Conservation (phyloP, 2,888 invertebrate genomes). For the Melitaea athalia region DNA sequence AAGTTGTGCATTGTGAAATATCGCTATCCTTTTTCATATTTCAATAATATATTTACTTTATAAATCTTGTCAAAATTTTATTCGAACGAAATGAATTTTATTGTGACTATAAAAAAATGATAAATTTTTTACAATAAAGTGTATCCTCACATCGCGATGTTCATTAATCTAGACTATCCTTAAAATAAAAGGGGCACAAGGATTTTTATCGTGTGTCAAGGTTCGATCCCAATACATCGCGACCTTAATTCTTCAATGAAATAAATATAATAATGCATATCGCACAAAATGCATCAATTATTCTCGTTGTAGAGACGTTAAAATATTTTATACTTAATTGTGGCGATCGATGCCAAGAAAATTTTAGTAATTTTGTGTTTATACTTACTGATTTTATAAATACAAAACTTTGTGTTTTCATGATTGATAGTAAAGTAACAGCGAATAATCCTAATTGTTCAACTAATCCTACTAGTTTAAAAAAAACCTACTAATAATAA, state of each 20-base stretch:
- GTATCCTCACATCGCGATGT: not conserved
- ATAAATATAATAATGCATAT: slow-evolving; percentile 12
- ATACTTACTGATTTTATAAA: not conserved
- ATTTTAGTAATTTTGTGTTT: not conserved
- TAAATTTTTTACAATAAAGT: not conserved
- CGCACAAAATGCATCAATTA: slow-evolving; percentile 2
- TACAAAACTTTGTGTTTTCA: not conserved
- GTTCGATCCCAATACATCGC: slow-evolving; percentile 9
- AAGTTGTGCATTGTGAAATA: not conserved
- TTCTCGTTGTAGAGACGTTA: not conserved
- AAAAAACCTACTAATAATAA: too few relatives aligned
- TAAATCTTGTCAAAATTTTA: not conserved
- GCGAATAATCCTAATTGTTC: too few relatives aligned
- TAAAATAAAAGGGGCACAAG: slow-evolving; percentile 31
- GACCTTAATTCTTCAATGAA: slow-evolving; percentile 15
- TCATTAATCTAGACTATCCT: slow-evolving; percentile 31
- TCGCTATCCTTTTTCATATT: not conserved
- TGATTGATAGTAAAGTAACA: too few relatives aligned
- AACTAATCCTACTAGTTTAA: too few relatives aligned
- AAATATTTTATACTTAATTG: slow-evolving; percentile 2
- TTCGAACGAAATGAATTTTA: not conserved
- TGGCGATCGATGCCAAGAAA: slow-evolving; percentile 10
- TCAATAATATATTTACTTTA: not conserved
- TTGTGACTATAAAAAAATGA: not conserved
- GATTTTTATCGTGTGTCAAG: slow-evolving; percentile 27